phyloP scores from a whole-genome alignment of 2,888 invertebrate genomes.

The Calameuta pallipes region DNA sequence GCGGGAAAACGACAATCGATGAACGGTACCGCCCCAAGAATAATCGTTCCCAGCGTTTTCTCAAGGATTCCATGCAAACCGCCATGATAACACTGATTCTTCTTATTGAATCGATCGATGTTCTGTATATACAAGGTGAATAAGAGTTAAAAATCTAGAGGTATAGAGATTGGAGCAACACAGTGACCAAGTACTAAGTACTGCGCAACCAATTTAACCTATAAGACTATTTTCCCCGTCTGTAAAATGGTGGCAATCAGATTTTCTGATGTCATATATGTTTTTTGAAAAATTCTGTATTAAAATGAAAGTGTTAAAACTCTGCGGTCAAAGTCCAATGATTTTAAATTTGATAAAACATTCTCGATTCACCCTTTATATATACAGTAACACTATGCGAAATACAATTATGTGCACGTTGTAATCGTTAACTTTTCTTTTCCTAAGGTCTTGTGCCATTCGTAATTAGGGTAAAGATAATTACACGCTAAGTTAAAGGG shows the following conservation, averaged over 20 bases:
- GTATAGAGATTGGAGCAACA: neutral
- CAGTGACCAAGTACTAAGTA: neutral
- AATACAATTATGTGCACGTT: neutral
- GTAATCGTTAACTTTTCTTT: neutral
- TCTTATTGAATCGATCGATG: neutral
- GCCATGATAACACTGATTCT: neutral
- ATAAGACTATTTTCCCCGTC: neutral
- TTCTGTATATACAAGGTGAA: neutral
- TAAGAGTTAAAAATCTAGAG: neutral
- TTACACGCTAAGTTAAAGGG: neutral
- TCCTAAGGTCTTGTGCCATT: conserved; percentile 5
- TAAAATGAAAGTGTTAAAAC: neutral
- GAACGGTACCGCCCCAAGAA: neutral
- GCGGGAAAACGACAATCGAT: neutral
- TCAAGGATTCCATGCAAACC: neutral
- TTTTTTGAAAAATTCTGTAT: neutral
- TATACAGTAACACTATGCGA: neutral
- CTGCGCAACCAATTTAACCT: neutral
- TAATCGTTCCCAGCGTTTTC: neutral
- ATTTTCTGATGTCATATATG: neutral
- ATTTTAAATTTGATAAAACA: neutral
- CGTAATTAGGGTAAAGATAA: neutral
- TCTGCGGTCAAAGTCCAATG: neutral
- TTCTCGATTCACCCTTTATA: neutral
- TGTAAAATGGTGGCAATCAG: neutral